A percentile compares a stretch with the other conserved stretches of the same genome.
Conservation (phyloP, 2,888 invertebrate species). For the Seladonia tumulorum region DNA sequence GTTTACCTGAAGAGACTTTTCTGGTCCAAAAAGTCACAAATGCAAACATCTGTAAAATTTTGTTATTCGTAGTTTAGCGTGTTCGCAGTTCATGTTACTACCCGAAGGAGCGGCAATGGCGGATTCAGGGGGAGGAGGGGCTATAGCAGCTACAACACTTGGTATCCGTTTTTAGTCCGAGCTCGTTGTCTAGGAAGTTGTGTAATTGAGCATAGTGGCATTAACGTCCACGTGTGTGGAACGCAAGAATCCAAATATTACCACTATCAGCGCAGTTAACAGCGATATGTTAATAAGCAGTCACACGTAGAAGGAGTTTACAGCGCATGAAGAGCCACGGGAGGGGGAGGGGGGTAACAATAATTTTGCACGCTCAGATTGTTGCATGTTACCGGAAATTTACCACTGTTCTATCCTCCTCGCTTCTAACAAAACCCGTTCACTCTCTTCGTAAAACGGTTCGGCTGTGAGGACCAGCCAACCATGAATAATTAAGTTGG, state of each 20-base stretch:
- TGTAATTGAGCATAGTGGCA: not conserved
- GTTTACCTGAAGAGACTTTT: too few species aligned
- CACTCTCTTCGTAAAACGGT: not conserved
- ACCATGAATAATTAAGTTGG: not conserved
- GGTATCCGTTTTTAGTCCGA: not conserved
- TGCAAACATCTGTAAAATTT: too few species aligned
- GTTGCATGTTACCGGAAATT: slow-evolving; percentile 6
- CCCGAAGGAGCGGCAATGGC: too few species aligned
- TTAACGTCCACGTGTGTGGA: not conserved
- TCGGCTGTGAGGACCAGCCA: not conserved
- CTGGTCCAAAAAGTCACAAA: too few species aligned
- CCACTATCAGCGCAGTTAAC: not conserved
- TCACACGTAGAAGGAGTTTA: not conserved
- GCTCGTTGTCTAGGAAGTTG: not conserved
- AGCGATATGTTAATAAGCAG: not conserved
- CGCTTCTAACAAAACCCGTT: too few species aligned
- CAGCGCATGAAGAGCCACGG: not conserved
- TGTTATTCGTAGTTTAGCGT: too few species aligned
- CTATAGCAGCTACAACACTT: too few species aligned
- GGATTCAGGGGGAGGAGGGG: too few species aligned
- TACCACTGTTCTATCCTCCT: not conserved
- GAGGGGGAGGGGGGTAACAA: not conserved
- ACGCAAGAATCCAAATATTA: not conserved
- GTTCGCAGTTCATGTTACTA: too few species aligned
- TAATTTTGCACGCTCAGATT: not conserved